Base-by-base conservation (phyloP, 2,113 vertebrate species). In the Hippolais icterina region DNA sequence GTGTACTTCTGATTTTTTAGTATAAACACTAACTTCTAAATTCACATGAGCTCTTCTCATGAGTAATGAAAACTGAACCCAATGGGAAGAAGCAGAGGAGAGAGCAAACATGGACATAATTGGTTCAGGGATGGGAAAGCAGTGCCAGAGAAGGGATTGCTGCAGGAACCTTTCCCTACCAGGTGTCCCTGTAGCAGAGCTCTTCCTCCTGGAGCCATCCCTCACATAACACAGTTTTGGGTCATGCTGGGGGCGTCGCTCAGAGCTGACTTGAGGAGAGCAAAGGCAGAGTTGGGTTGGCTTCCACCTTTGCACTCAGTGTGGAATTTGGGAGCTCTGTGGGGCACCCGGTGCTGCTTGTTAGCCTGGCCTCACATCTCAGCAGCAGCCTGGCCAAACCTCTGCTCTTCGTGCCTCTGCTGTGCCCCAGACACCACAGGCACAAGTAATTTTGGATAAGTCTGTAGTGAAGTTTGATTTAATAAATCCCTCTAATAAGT, bases 401-500 rank as follows among this genome's bases (percentile, higher is more conserved):
- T 37, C 57, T 84, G 77, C 69, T 94, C 82, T 57, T 33, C 0
- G 1, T 75, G 61, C 78, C 90, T 93, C 77, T 46, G 47, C 79
- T 79, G 10, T 88, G 83, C 85, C 85, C 84, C 61, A 8, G 5
- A 39, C 82, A 88, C 92, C 70, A 33, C 95, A 88, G 96, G 94
- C 90, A 91, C 70, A 66, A 77, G 79, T 56, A 69, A 93, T 82
- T 90, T 95, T 77, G 83, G 80, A 0, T 83, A 93, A 83, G 42
- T 37, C 76, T 76, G 15, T 63, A 22, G 47, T 74, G 83, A 87
- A 91, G 87, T 81, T 93, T 88, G 95, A 50, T 87, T 94, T 96
- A 90, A 91, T 95, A 95, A 97, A 94, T 93, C 87, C 74, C 56
- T 95, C 83, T 94, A 96, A 93, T 93, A 82, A 88, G 56, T 39